Evolutionary conservation across 2,113 vertebrate species (phyloP), one percentile per base, ranked within the genome.

Genomic region (Reinhardtius hippoglossoides): DNA sequence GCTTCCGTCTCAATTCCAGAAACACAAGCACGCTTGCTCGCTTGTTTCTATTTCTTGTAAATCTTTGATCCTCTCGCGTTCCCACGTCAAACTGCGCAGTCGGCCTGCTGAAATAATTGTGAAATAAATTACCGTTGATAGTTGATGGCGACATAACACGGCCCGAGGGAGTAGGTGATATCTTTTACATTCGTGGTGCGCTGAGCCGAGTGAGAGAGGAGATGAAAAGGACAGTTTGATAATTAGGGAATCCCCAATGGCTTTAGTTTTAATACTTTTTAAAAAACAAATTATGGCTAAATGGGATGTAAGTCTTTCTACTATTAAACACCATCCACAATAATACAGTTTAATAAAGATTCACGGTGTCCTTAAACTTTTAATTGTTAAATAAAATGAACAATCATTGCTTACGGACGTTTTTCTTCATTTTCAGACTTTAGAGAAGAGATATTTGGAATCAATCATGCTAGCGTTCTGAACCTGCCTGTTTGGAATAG

Each of bases 31-130:
- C 48, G 76, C 42, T 75, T 72, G 58, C 68, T 68, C 58, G 67
- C 24, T 74, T 70, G 52, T 74, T 79, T 59, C 31, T 76, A 72
- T 63, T 70, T 68, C 56, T 44, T 35, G 63, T 72, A 50, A 37
- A 78, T 66, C 23, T 76, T 84, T 77, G 71, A 85, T 85, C 56
- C 15, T 8, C 57, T 44, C 16, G 14, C 26, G 61, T n/a, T 73
- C 74, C 27, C 1, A 23, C 46, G 46, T 61, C 60, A 8, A 50
- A 67, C 59, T 16, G 58, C 35, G 44, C 65, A 65, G 42, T 54
- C 23, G 12, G 54, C 10, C 2, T 13, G 1, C 48, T 63, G 10
- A 70, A 56, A 57, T 21, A 63, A 63, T 64, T 65, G 44, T 46
- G n/a, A n/a, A n/a, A n/a, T n/a, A n/a, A 81, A 55, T 73, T 65